These are phyloP conservation scores for Esox niger DNA, from an alignment of 2,113 vertebrate genomes.

Conservation along the genomic window DNA sequence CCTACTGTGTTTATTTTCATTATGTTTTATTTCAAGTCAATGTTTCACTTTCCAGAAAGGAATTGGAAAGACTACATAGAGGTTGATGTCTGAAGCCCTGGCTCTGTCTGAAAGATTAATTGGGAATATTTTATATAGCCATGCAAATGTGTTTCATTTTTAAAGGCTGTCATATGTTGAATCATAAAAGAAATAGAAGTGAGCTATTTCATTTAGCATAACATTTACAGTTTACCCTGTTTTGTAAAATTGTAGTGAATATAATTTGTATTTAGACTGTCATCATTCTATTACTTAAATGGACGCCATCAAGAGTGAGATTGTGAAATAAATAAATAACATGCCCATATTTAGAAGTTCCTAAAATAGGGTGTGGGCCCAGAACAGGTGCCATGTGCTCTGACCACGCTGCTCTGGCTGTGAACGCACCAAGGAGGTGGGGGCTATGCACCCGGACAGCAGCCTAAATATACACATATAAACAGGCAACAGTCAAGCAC, in stretches of 20 bases:
- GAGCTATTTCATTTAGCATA: background rate
- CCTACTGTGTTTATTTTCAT: background rate
- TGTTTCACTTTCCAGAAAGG: background rate
- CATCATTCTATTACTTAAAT: conserved; percentile 17
- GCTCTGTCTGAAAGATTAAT: no score
- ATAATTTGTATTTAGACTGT: background rate
- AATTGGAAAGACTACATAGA: background rate
- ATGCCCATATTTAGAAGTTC: conserved; percentile 80
- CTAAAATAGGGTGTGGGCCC: conserved; percentile 86
- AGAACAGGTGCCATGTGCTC: conserved; percentile 87
- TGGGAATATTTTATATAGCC: no score
- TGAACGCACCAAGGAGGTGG: conserved; percentile 57
- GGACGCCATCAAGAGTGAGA: conserved; percentile 50
- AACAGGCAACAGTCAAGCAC: conserved; percentile 51
- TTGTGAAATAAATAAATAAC: conserved; percentile 74
- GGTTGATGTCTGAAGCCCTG: no score
- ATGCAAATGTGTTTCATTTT: no score
- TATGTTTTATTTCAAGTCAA: background rate
- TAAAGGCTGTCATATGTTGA: no score
- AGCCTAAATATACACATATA: conserved; percentile 80
- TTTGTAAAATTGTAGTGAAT: background rate
- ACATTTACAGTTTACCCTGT: background rate
- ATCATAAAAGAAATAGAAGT: no score
- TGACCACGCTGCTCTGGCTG: conserved; percentile 55
- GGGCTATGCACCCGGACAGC: conserved; percentile 44